phyloP scores from a whole-genome alignment of 2,113 vertebrate species.

The Mixornis gularis region DNA sequence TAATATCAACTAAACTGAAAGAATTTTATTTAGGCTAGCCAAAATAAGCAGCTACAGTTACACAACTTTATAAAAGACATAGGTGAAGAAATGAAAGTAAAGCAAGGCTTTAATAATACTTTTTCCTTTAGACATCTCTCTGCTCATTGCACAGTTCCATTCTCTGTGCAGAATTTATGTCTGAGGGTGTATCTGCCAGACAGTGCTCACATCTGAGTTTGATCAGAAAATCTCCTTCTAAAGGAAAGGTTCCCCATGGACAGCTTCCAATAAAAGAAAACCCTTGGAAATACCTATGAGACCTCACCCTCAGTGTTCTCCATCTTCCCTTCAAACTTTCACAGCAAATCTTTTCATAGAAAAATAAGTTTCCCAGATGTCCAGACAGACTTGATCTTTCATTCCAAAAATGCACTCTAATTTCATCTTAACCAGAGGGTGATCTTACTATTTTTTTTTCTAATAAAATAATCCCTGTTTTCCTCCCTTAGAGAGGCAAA shows the following conservation, averaged over 20 bases:
- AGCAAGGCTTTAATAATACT: neutral
- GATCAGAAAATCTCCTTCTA: neutral
- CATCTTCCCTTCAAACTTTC: neutral
- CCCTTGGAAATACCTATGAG: neutral
- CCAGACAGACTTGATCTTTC: neutral
- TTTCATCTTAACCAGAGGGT: neutral
- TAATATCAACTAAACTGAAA: neutral
- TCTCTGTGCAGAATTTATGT: neutral
- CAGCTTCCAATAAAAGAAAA: conserved; percentile 7
- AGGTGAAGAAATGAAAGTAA: neutral
- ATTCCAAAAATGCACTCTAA: neutral
- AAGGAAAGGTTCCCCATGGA: neutral
- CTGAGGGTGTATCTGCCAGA: neutral
- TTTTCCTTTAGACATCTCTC: neutral
- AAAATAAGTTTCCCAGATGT: neutral
- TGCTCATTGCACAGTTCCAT: neutral
- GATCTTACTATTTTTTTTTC: neutral
- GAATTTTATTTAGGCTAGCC: neutral
- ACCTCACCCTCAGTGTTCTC: neutral
- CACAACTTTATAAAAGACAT: neutral
- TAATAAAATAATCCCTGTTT: neutral
- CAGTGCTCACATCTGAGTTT: neutral
- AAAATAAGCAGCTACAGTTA: neutral
- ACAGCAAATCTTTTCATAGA: neutral
- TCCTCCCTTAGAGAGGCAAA: neutral